These are phyloP conservation scores for Pionites leucogaster DNA, from an alignment of 2,113 vertebrate genomes.

Conservation along the genomic window DNA sequence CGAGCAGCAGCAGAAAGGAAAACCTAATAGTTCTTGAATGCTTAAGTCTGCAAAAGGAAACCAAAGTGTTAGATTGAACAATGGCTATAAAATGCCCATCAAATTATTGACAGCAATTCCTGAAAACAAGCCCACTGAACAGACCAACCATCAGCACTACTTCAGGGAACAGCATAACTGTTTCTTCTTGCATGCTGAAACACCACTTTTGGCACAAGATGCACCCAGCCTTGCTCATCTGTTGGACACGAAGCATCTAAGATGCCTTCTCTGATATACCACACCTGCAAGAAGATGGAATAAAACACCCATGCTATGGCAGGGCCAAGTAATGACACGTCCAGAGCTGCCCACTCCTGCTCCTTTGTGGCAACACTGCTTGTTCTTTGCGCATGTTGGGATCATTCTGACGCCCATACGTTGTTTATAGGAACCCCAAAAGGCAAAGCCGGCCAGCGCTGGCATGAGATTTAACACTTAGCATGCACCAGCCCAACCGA, in stretches of 20 bases:
- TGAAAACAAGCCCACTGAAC: not conserved
- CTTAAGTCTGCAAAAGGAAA: not conserved
- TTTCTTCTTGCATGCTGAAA: not conserved
- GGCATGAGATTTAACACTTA: not conserved
- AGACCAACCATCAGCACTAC: not conserved
- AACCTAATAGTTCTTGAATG: not conserved
- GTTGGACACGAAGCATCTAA: not conserved
- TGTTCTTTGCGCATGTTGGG: not conserved
- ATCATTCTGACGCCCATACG: not conserved
- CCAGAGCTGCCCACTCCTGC: not conserved
- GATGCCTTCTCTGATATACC: not conserved
- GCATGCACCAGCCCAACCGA: not conserved
- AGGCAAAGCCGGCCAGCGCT: not conserved
- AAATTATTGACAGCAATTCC: not conserved
- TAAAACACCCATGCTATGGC: not conserved
- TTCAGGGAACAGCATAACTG: not conserved
- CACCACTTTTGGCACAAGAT: not conserved
- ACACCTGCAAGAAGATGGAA: not conserved
- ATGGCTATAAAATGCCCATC: rapidly evolving
- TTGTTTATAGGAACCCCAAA: not conserved
- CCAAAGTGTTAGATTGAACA: rapidly evolving
- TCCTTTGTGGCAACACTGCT: not conserved
- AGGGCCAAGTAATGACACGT: not conserved
- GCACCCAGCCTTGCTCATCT: not conserved
- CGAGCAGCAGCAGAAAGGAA: not conserved